phyloP scores from a whole-genome alignment of 1,140 invertebrate genomes.

The Bombus difficillimus region DNA sequence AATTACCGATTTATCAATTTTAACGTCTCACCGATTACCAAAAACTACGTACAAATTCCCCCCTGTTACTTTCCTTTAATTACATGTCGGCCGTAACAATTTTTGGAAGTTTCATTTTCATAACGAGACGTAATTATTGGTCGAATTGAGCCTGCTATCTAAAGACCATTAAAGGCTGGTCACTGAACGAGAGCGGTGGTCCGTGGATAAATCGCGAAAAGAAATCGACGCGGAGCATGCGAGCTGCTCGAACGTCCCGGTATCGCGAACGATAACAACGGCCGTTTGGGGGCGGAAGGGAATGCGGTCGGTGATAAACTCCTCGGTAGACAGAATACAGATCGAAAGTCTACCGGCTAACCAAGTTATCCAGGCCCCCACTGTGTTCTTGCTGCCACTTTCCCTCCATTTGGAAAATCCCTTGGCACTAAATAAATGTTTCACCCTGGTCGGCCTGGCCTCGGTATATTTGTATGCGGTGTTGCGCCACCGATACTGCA shows the following conservation, averaged over 20 bases:
- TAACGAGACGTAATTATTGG: not conserved
- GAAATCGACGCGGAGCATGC: slow-evolving; percentile 53
- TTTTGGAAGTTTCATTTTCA: not conserved
- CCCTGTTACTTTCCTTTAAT: too few relatives aligned
- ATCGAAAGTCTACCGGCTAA: slow-evolving; percentile 79
- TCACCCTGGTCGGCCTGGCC: slow-evolving; percentile 69
- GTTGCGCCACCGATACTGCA: slow-evolving; percentile 62
- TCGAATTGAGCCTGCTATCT: too few relatives aligned
- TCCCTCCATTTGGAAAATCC: slow-evolving; percentile 78
- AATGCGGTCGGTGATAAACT: slow-evolving; percentile 77
- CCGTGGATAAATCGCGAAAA: slow-evolving; percentile 37
- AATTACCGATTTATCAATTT: too few relatives aligned
- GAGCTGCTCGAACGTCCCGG: slow-evolving; percentile 17
- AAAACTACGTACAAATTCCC: too few relatives aligned
- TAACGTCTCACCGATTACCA: too few relatives aligned
- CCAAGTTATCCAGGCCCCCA: slow-evolving; percentile 75
- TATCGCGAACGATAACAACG: slow-evolving; percentile 55
- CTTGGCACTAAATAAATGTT: slow-evolving; percentile 81
- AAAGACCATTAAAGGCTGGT: not conserved
- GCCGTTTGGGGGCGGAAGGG: slow-evolving; percentile 35
- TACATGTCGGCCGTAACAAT: too few relatives aligned
- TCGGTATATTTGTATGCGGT: slow-evolving; percentile 77
- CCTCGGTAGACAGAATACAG: slow-evolving; percentile 78
- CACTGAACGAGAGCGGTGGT: not conserved
- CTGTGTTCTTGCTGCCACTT: slow-evolving; percentile 62